phyloP scores from a whole-genome alignment of 2,113 vertebrate species.

The Vidua macroura region DNA sequence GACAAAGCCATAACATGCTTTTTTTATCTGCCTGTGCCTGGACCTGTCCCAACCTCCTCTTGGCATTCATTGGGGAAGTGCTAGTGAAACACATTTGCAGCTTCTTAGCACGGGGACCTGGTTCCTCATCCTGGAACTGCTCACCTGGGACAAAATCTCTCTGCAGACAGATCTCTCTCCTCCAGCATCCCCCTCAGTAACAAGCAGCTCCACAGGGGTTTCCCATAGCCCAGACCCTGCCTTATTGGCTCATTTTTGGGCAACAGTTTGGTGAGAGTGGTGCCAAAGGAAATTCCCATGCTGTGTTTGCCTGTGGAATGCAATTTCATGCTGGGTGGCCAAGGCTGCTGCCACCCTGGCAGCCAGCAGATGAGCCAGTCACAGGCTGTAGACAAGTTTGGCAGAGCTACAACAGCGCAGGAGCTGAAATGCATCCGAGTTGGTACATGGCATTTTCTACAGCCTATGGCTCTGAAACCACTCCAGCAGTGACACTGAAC shows the following conservation, averaged over 20 bases:
- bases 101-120: not conserved
- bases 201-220: not conserved
- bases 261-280: not conserved
- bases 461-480: not conserved
- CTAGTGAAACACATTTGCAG: not conserved
- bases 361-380: not conserved
- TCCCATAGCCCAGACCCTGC: not conserved
- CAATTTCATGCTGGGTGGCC: not conserved
- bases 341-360: not conserved
- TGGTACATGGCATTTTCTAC: not conserved
- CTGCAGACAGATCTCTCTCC: not conserved
- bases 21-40: not conserved
- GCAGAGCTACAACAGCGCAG: not conserved
- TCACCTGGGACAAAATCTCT: not conserved
- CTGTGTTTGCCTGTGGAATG: fast-evolving
- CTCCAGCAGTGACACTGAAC: not conserved
- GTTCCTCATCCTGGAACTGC: not conserved
- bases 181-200: not conserved
- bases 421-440: not conserved
- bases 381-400: fast-evolving
- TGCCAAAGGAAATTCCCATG: fast-evolving
- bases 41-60: not conserved
- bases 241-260: not conserved
- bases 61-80: not conserved
- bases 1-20: not conserved